Evolutionary conservation across 2,888 invertebrate genomes (phyloP).

Genomic region (Herminia tarsipennalis): DNA sequence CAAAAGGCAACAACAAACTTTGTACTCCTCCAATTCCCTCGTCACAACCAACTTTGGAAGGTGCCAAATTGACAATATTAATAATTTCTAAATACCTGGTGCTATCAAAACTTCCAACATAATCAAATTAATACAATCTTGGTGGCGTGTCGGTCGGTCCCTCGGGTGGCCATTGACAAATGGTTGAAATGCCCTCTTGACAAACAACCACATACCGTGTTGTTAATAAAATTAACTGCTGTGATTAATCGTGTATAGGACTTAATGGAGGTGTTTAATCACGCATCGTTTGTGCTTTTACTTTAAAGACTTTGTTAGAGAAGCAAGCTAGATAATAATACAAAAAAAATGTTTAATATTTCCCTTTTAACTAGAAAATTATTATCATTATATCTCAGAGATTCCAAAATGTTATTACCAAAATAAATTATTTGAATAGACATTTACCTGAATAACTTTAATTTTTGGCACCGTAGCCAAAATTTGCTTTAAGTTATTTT

Average conservation of each 20-base stretch:
- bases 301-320: conserved; percentile 1
- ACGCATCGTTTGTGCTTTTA: conserved; percentile 13
- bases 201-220: conserved; percentile 57
- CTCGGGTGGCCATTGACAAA: conserved; percentile 58
- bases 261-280: conserved; percentile 46
- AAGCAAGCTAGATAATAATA: no score
- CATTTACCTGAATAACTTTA: no score
- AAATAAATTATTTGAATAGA: no score
- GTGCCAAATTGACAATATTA: not conserved
- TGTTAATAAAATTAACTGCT: conserved; percentile 71
- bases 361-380: no score
- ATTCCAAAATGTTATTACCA: no score
- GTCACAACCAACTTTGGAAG: no score
- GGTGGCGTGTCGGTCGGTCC: conserved; percentile 38
- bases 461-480: no score
- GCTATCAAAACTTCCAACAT: conserved; percentile 32
- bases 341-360: no score
- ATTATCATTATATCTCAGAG: no score
- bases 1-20: no score
- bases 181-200: conserved; percentile 52
- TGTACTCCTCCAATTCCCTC: no score
- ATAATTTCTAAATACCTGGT: conserved; percentile 1
- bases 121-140: conserved; percentile 48
- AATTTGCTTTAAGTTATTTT: no score
- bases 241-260: conserved; percentile 65